Conservation (phyloP, 2,888 invertebrate genomes). For the Cataglyphis albicans region DNA sequence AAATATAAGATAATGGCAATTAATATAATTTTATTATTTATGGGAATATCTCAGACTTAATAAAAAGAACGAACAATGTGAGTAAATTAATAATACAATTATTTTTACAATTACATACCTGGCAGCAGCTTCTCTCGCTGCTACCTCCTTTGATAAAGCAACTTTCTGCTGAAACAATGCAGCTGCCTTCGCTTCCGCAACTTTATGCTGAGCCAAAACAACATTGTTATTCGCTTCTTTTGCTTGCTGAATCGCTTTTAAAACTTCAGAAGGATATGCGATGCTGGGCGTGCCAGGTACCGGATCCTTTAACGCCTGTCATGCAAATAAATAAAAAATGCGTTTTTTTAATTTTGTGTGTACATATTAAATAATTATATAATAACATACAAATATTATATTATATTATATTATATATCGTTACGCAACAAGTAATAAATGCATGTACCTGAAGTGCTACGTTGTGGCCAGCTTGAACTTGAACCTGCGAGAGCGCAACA, state of each 20-base stretch:
- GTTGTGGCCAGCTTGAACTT: conserved; percentile 83
- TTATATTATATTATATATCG: too few species aligned
- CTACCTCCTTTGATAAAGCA: conserved; percentile 91
- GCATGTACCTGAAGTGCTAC: conserved; percentile 82
- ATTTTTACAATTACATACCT: conserved; percentile 72
- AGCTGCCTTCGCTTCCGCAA: conserved; percentile 91
- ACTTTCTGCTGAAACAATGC: conserved; percentile 91
- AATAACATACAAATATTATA: not conserved
- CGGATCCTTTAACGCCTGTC: conserved; percentile 79
- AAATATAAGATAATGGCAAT: not conserved
- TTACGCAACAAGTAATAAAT: not conserved
- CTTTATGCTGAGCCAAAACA: conserved; percentile 90
- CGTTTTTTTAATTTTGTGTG: not conserved
- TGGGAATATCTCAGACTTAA: not conserved
- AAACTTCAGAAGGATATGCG: conserved; percentile 89
- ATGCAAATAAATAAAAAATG: not conserved
- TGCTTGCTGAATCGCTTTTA: conserved; percentile 91
- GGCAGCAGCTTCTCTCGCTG: conserved; percentile 86
- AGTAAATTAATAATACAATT: conserved; percentile 24
- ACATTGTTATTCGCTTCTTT: conserved; percentile 91
- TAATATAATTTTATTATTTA: not conserved
- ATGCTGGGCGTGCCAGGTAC: conserved; percentile 82
- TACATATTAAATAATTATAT: not conserved
- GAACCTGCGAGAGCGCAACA: conserved; percentile 81
- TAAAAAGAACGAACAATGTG: not conserved